A percentile compares a stretch with the other conserved stretches of the same genome.
Conservation (phyloP, 2,888 invertebrate genomes). For the Cryptocephalus primarius region DNA sequence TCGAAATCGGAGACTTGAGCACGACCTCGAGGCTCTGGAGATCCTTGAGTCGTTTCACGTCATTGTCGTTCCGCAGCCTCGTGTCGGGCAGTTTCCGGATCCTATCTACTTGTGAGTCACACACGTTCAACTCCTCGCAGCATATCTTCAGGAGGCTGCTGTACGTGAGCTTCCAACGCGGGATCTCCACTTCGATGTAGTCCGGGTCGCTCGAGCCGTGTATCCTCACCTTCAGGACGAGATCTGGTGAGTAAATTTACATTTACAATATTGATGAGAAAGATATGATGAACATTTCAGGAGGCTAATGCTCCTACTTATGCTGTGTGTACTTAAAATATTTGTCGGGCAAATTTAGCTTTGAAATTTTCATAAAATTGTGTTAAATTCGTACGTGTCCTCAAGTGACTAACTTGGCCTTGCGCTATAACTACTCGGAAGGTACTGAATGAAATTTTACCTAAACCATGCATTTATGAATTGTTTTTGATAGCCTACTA, state of each 20-base stretch:
- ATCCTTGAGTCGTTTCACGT: conserved; percentile 47
- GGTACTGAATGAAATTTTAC: too few species aligned
- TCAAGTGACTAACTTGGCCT: too few species aligned
- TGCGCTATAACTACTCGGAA: too few species aligned
- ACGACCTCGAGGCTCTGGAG: conserved; percentile 56
- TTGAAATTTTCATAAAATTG: too few species aligned
- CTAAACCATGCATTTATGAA: too few species aligned
- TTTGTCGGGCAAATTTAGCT: too few species aligned
- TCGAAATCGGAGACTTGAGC: conserved; percentile 23
- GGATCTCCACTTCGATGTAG: conserved; percentile 56
- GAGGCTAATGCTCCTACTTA: too few species aligned
- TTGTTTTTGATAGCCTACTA: too few species aligned
- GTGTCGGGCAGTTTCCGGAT: conserved; percentile 57
- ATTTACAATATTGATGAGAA: too few species aligned
- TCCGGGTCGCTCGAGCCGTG: conserved; percentile 48
- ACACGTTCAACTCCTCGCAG: conserved; percentile 49
- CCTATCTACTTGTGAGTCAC: conserved; percentile 40
- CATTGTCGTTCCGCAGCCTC: conserved; percentile 52
- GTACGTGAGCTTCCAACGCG: conserved; percentile 44
- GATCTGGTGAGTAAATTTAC: conserved; percentile 42
- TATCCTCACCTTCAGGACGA: conserved; percentile 50
- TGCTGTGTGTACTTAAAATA: too few species aligned
- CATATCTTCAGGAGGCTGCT: conserved; percentile 43
- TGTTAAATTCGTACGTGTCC: too few species aligned
- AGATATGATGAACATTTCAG: too few species aligned